Base-by-base conservation (phyloP, 2,888 invertebrate genomes). In the Agrotis ipsilon region DNA sequence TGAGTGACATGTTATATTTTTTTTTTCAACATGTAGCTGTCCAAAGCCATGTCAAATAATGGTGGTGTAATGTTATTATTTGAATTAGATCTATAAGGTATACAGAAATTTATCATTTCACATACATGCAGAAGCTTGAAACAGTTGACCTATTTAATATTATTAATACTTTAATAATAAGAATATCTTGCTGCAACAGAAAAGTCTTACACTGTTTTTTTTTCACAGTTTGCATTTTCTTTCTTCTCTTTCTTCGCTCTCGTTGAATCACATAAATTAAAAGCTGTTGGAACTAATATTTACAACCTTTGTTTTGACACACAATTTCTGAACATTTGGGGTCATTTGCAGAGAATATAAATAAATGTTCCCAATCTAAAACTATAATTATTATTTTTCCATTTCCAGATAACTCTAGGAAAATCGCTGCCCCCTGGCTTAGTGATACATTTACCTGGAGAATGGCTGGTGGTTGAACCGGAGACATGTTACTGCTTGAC, bases 401-500 rank as follows among this genome's bases (percentile, higher is more conserved):
- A n/a, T 82, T 58, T 48, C 51, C 79, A 96, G 96, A 93, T 96
- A 78, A 92, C 92, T 3, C 89, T 96, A 18, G 91, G 92, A 2
- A 92, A 91, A 76, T 84, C 88, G 3, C 94, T 97, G 27, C 94
- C 96, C 5, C 92, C 95, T 61, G 97, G 97, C 32, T 89, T 97
- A 60, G 93, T 96, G 72, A 92, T 98, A 9, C 89, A 91, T 18
- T 89, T 97, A 16, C 97, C 96, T 59, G 97, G 96, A 94, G 94
- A 94, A 72, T 95, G 97, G 88, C 91, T 96, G 45, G 87, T 89
- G 2, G 90, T 98, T 16, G 95, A 96, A 51, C 96, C 97, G 0
- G 94, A 97, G 57, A 94, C 95, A 70, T 96, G 96, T 72, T 94
- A 95, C 58, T 86, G 92, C 68, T 92, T 98, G 82, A 96, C 96